Evolutionary conservation across 2,888 invertebrate genomes (phyloP).

Genomic region (Drosophila merina): DNA sequence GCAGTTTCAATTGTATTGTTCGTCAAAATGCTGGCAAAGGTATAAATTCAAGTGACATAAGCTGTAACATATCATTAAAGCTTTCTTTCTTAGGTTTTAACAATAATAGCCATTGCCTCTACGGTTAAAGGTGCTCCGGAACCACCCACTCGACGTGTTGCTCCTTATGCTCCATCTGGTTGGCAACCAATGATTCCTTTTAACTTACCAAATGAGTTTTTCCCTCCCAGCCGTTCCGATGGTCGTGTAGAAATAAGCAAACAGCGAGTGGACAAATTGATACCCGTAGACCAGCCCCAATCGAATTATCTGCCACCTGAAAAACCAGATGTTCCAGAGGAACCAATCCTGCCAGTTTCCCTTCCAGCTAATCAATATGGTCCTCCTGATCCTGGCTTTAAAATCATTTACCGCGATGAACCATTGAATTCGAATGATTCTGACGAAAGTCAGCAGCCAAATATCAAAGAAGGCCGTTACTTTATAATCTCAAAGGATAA

Average conservation of each 20-base stretch:
- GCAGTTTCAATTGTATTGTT: conserved; percentile 57
- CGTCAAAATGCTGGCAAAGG: conserved; percentile 60
- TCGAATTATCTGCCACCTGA: conserved; percentile 69
- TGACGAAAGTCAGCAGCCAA: conserved; percentile 15
- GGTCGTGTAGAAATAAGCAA: conserved; percentile 73
- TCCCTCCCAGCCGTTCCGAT: conserved; percentile 44
- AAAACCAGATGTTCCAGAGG: conserved; percentile 31
- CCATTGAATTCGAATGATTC: neutral
- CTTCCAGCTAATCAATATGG: conserved; percentile 67
- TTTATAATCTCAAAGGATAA: conserved; percentile 83
- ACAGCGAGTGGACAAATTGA: conserved; percentile 77
- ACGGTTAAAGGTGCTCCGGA: conserved; percentile 55
- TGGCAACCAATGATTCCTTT: conserved; percentile 83
- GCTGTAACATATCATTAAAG: neutral
- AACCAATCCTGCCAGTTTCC: conserved; percentile 28
- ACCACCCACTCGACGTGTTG: conserved; percentile 47
- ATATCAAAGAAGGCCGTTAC: conserved; percentile 79
- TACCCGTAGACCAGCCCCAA: conserved; percentile 66
- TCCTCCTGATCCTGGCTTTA: conserved; percentile 56
- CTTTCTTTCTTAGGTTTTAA: conserved; percentile 28
- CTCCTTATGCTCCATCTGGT: conserved; percentile 83
- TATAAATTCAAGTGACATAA: conserved; percentile 18
- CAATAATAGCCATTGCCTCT: conserved; percentile 12
- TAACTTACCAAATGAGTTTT: conserved; percentile 77
- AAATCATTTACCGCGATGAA: conserved; percentile 66